A percentile compares a stretch with the other conserved stretches of the same genome.
Evolutionary conservation across 2,113 vertebrate genomes (phyloP).

Genomic region (Mustela lutreola): DNA sequence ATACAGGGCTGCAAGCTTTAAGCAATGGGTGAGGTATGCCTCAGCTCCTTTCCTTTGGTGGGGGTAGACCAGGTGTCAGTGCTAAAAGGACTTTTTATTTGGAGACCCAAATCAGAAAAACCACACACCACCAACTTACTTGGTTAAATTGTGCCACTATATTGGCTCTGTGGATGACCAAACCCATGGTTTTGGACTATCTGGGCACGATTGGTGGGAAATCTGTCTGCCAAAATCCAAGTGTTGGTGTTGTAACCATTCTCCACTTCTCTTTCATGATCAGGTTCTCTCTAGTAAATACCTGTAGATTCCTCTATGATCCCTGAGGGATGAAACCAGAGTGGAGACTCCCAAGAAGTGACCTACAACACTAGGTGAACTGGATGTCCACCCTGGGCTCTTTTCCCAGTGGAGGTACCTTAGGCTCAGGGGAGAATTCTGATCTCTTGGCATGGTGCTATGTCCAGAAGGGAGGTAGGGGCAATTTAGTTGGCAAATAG

Average conservation of each 20-base stretch:
- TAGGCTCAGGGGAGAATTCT: not conserved
- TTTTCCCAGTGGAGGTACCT: not conserved
- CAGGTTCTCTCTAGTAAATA: not conserved
- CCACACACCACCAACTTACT: not conserved
- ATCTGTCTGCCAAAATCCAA: not conserved
- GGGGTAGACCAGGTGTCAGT: not conserved
- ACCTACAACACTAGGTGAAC: not conserved
- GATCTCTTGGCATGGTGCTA: not conserved
- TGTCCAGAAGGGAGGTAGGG: not conserved
- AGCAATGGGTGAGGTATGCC: rapidly evolving
- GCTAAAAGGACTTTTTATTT: not conserved
- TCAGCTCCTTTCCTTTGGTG: not conserved
- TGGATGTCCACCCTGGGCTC: not conserved
- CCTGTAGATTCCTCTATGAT: not conserved
- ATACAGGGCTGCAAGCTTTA: not conserved
- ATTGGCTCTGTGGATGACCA: not conserved
- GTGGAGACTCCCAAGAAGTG: not conserved
- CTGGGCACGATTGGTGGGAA: not conserved
- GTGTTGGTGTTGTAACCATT: not conserved
- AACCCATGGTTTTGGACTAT: not conserved
- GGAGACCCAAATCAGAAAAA: not conserved
- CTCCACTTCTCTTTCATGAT: not conserved
- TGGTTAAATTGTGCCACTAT: not conserved
- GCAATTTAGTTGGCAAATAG: not conserved
- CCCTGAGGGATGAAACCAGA: not conserved